Evolutionary conservation across 1,140 invertebrate genomes (phyloP), one percentile per base, ranked within the genome.

Genomic region (Nasonia longicornis): DNA sequence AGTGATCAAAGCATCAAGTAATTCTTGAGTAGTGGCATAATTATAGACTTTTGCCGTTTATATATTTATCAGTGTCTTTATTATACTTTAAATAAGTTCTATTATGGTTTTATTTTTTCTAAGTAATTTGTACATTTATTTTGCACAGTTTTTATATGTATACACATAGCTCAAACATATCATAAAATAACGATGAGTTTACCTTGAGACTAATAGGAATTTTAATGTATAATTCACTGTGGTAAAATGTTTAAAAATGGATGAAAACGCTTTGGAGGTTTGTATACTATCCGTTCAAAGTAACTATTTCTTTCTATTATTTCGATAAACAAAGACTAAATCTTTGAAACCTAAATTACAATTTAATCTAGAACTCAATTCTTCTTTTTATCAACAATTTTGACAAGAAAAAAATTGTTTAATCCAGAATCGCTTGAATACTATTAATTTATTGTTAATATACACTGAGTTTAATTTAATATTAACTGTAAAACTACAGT

Each of bases 21-120:
- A 80, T 66, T 48, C 20, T 84, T 82, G 85, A 64, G 84, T 87
- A 86, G 85, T 81, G 80, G 81, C 82, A 83, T 86, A 86, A 85
- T 83, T 79, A 83, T 71, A 84, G 85, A 86, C 82, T 84, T 84
- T 79, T 84, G 77, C 83, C 78, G 83, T 85, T 82, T 79, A 85
- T 48, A 75, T 4, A 80, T 11, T n/a, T 42, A 63, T 74, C 16
- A 48, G 26, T 80, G 64, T 80, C 38, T 76, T 75, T 69, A 48
- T 74, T 38, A 63, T 72, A 72, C 52, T 52, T 52, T 78, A 2
- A 78, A 14, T 64, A 26, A 42, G 35, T 76, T 76, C 38, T 77
- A 22, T 81, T 64, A 72, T 52, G 1, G 69, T 75, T 70, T 64
- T 70, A 35, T 69, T 11, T 75, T 74, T 75, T 58, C 11, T 67